These are phyloP conservation scores for Formica aserva DNA, from an alignment of 2,888 invertebrate species.

Conservation along the genomic window DNA sequence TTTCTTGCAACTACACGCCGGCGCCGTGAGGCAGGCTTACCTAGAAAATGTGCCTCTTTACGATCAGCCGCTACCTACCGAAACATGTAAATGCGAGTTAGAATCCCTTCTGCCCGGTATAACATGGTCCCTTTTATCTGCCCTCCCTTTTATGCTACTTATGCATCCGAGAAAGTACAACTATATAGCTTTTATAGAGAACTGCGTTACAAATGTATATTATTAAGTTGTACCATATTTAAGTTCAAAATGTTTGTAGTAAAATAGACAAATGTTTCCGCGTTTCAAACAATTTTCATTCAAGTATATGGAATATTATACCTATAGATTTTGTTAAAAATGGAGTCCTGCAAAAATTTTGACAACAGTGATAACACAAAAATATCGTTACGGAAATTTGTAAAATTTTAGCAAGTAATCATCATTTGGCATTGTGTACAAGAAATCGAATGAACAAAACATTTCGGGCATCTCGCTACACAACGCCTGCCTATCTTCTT, in stretches of 20 bases:
- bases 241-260: constrained; percentile 8
- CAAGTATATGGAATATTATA: background rate
- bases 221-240: background rate
- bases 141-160: constrained; percentile 15
- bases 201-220: background rate
- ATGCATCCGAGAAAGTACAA: constrained; percentile 4
- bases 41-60: constrained; percentile 68
- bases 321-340: background rate
- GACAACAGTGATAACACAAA: background rate
- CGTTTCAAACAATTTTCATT: background rate
- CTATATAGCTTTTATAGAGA: constrained; percentile 27
- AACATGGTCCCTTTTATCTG: constrained; percentile 35
- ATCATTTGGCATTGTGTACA: background rate
- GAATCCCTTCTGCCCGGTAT: constrained; percentile 62
- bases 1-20: constrained; percentile 37
- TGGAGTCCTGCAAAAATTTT: background rate
- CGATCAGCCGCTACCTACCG: constrained; percentile 73
- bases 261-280: background rate
- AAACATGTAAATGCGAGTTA: constrained; percentile 79
- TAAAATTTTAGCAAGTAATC: background rate
- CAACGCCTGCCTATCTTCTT: constrained; percentile 9
- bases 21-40: constrained; percentile 16
- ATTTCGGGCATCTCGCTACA: background rate
- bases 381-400: background rate
- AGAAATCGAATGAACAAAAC: background rate